Evolutionary conservation across 23 tunicate species (phyloP).

Genomic region (Trididemnum nubilum): DNA sequence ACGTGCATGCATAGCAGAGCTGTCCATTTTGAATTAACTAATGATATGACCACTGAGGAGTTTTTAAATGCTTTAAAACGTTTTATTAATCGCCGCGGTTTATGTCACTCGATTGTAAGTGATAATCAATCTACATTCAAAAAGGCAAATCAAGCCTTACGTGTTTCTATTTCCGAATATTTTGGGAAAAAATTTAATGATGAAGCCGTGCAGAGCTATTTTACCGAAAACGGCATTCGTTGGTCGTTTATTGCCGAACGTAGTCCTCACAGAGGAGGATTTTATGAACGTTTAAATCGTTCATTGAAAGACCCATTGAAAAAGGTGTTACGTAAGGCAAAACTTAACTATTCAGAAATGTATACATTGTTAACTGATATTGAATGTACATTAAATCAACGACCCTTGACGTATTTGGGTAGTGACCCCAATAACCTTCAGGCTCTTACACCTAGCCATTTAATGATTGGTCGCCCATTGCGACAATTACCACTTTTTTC

Average conservation of each 20-base stretch:
- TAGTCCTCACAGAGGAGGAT: slow-evolving; percentile 9
- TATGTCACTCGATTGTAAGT: background rate
- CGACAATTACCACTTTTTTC: background rate
- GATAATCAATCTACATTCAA: slow-evolving; percentile 19
- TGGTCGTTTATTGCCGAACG: slow-evolving; percentile 14
- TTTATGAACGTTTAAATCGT: slow-evolving; percentile 5
- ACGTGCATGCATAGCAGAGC: slow-evolving; percentile 9
- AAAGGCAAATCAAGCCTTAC: background rate
- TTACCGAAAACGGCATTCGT: slow-evolving; percentile 10
- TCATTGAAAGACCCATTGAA: slow-evolving; percentile 18
- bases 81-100: slow-evolving; percentile 10
- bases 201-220: background rate
- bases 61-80: slow-evolving; percentile 17
- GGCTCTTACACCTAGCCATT: slow-evolving; percentile 24
- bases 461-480: background rate
- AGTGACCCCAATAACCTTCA: slow-evolving; percentile 9
- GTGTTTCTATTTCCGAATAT: slow-evolving; percentile 8
- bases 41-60: slow-evolving; percentile 10
- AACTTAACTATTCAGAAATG: slow-evolving; percentile 2
- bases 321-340: background rate
- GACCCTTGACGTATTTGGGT: slow-evolving; percentile 16
- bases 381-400: slow-evolving; percentile 9
- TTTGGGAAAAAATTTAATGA: background rate
- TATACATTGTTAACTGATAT: slow-evolving; percentile 5
- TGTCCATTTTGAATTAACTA: slow-evolving; percentile 11